Evolutionary conservation across 2,113 vertebrate species (phyloP), one percentile per base, ranked within the genome.

Genomic region (Aegotheles bennettii): DNA sequence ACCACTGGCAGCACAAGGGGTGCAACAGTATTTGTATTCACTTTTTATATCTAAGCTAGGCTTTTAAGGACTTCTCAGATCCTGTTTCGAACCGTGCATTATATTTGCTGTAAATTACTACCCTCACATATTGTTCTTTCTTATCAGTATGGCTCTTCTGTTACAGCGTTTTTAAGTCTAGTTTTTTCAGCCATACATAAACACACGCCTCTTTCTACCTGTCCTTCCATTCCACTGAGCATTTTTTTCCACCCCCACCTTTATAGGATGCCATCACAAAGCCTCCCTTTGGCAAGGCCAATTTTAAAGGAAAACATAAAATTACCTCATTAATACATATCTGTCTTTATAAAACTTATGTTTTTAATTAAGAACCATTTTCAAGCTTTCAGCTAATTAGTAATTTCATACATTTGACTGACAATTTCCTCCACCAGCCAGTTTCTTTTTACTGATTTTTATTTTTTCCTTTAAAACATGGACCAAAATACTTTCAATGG

Each of bases 1-100:
- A 83, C 16, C 25, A 48, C 31, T 43, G 40, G 31, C 43, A 83
- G 61, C 18, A 63, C 8, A 53, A 80, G 29, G 25, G 4, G 3
- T 61, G 6, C 43, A 60, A 51, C 2, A 35, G 21, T 11, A 85
- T 50, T 70, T 67, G 42, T 77, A 84, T 83, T 35, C 36, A 51
- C 0, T 0, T 42, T 85, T 65, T n/a, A 11, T 47, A 51, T 11
- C 20, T 13, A 64, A 69, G 31, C 3, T 48, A 43, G 33, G 38
- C 9, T 70, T 13, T 25, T 51, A 78, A 54, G 10, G 11, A 65
- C 14, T 53, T 57, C 13, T 29, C 16, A 33, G 29, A 61, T 54
- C 19, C 54, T 53, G 14, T 50, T 69, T 45, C 74, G 24, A 84
- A 84, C 10, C 40, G 6, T 5, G 23, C 3, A 0, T 19, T 56